A percentile compares a stretch with the other conserved stretches of the same genome.
Conservation (phyloP, 2,113 vertebrate species). For the Acrocephalus arundinaceus region DNA sequence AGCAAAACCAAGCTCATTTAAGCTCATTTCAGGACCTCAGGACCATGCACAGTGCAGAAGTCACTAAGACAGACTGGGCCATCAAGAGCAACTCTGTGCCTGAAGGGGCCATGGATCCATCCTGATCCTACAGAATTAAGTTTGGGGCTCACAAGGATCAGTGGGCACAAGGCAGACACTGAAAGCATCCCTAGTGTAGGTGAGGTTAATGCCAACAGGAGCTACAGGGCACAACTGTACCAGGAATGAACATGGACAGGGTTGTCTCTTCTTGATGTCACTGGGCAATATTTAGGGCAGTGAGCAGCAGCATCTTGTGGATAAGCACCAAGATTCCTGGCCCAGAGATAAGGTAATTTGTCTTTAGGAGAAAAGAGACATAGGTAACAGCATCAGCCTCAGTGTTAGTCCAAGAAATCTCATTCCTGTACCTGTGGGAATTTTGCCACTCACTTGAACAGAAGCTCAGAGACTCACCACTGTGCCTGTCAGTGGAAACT, state of each 20-base stretch:
- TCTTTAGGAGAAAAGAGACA: not conserved
- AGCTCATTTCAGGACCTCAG: not conserved
- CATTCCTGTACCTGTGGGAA: rapidly evolving
- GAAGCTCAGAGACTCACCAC: not conserved
- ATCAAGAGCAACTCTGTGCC: not conserved
- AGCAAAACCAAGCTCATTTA: not conserved
- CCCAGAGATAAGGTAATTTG: not conserved
- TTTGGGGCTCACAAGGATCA: not conserved
- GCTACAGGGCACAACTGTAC: rapidly evolving
- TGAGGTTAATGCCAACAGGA: not conserved
- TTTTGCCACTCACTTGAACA: not conserved
- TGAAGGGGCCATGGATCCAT: not conserved
- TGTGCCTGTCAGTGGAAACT: not conserved
- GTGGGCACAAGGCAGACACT: not conserved
- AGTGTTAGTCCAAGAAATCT: not conserved
- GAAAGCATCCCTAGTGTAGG: not conserved
- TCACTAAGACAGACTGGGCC: not conserved
- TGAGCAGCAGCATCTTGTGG: not conserved
- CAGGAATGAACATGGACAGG: not conserved
- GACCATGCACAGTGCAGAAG: not conserved
- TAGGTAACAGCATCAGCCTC: not conserved
- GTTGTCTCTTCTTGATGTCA: not conserved
- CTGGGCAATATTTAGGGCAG: not conserved
- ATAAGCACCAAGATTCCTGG: not conserved
- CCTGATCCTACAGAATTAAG: not conserved